A percentile compares a stretch with the other conserved stretches of the same genome.
Evolutionary conservation across 1,140 invertebrate species (phyloP).

Genomic region (Macrostomum lignano): DNA sequence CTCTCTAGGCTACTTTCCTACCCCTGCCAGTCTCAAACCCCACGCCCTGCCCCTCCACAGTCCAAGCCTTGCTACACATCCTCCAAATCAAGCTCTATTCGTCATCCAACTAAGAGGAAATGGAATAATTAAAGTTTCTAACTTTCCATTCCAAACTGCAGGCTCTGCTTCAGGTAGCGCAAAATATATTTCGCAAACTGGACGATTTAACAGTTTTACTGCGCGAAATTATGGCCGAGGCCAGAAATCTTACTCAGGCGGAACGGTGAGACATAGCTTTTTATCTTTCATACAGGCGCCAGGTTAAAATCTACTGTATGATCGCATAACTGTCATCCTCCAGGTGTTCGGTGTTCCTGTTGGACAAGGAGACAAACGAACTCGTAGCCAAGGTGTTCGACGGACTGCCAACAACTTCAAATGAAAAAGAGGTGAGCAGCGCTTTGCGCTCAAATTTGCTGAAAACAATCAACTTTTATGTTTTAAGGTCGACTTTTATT

Average conservation of each 20-base stretch:
- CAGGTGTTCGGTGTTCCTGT: conserved; percentile 44
- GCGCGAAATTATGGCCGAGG: conserved; percentile 48
- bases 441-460: too few species aligned
- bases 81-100: background rate
- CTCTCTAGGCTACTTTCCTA: too few species aligned
- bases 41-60: too few species aligned
- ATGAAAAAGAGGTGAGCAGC: conserved; percentile 3
- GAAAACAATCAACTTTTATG: too few species aligned
- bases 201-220: conserved; percentile 42
- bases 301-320: background rate
- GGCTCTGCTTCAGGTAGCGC: conserved; percentile 38
- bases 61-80: too few species aligned
- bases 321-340: conserved; percentile 9
- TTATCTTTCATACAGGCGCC: conserved; percentile 3
- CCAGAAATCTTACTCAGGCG: conserved; percentile 42
- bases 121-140: conserved; percentile 5
- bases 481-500: too few species aligned
- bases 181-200: conserved; percentile 39
- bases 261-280: conserved; percentile 30
- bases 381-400: conserved; percentile 50
- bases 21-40: too few species aligned
- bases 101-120: conserved; percentile 5
- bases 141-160: conserved; percentile 19
- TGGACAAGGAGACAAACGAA: conserved; percentile 44
- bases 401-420: conserved; percentile 15